These are phyloP conservation scores for Falco columbarius DNA, from an alignment of 2,797 vertebrate genomes.

Conservation along the genomic window DNA sequence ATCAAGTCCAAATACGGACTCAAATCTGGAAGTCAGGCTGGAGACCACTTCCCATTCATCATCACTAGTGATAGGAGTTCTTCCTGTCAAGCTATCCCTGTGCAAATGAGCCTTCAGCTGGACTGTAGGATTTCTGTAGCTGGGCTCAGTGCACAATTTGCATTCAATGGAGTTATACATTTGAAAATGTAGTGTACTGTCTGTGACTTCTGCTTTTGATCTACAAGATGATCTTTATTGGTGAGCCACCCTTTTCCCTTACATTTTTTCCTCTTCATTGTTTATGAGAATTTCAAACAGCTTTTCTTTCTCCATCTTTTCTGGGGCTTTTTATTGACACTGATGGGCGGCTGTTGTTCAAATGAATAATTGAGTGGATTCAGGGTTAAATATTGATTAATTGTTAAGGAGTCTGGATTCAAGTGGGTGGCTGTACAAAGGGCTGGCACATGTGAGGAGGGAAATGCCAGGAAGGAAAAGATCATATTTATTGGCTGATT, in stretches of 20 bases:
- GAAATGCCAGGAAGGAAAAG: background rate
- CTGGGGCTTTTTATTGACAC: background rate
- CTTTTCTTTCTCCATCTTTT: background rate
- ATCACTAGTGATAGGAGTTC: background rate
- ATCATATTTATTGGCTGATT: background rate
- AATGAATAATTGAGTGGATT: constrained; percentile 32
- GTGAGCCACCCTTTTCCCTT: background rate
- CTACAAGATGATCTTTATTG: background rate
- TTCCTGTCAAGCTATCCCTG: background rate
- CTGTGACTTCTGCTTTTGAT: background rate
- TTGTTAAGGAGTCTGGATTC: background rate
- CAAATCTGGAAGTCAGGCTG: background rate
- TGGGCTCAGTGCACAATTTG: background rate
- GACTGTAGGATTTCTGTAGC: background rate
- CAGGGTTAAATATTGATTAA: constrained; percentile 23
- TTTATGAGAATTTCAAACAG: background rate
- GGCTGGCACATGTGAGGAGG: background rate
- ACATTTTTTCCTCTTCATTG: background rate
- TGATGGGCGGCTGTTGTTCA: background rate
- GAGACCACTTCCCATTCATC: background rate
- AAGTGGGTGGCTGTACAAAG: background rate
- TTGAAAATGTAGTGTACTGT: background rate
- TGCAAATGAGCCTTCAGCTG: background rate
- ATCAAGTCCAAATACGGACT: background rate
- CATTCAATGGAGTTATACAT: background rate